These are phyloP conservation scores for Lasioglossum morio DNA, from an alignment of 2,888 invertebrate species.

Conservation along the genomic window DNA sequence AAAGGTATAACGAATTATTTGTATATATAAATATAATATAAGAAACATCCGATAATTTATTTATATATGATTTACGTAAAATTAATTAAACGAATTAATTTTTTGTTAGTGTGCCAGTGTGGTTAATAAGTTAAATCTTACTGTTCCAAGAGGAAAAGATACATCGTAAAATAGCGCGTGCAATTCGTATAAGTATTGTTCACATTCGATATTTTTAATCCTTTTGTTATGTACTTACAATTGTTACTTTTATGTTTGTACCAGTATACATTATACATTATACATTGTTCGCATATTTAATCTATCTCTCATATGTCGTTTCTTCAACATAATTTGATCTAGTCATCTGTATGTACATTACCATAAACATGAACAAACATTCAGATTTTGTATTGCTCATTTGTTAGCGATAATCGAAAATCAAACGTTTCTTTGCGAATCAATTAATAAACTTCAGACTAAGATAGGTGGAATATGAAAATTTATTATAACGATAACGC, in stretches of 20 bases:
- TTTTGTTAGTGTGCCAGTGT: conserved; percentile 11
- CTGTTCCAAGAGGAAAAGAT: conserved; percentile 17
- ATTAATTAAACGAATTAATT: conserved; percentile 19
- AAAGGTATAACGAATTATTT: conserved; percentile 41
- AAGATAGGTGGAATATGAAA: not conserved
- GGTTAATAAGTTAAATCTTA: conserved; percentile 17
- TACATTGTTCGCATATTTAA: not conserved
- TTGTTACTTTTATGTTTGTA: conserved; percentile 12
- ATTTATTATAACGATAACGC: not conserved
- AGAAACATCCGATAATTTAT: conserved; percentile 51
- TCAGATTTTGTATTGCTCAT: conserved; percentile 19
- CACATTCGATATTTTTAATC: not conserved
- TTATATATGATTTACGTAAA: conserved; percentile 42
- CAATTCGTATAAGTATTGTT: not conserved
- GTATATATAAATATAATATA: conserved; percentile 33
- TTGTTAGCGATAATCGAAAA: not conserved
- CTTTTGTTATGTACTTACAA: conserved; percentile 6
- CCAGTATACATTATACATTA: conserved; percentile 18
- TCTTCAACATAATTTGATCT: conserved; percentile 35
- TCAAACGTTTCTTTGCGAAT: not conserved
- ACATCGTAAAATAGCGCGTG: conserved; percentile 10
- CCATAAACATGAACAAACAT: conserved; percentile 15
- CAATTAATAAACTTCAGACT: conserved; percentile 7
- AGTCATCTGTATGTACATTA: conserved; percentile 36
- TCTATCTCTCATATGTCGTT: conserved; percentile 19